Conservation (phyloP, 2,113 vertebrate species). For the Trogon melanurus region DNA sequence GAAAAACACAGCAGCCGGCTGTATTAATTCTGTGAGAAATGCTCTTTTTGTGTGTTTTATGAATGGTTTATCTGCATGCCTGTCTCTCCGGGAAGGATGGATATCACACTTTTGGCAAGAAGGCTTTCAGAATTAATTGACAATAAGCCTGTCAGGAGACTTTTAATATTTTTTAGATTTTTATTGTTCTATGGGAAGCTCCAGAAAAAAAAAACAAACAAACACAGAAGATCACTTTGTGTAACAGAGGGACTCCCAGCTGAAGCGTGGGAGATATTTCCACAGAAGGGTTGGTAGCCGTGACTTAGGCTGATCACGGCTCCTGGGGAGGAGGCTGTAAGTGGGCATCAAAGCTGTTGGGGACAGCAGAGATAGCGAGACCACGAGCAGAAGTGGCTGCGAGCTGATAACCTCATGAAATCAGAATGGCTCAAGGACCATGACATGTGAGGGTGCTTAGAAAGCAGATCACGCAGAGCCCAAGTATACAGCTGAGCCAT, state of each 20-base stretch:
- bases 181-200: neutral
- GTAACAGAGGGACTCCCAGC: neutral
- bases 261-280: fast-evolving
- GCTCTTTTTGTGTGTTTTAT: neutral
- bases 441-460: no score
- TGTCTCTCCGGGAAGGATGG: neutral
- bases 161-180: neutral
- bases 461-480: neutral
- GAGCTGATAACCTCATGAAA: neutral
- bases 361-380: neutral
- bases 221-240: neutral
- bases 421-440: neutral
- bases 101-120: neutral
- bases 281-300: neutral
- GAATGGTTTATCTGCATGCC: no score
- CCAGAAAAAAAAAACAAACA: no score
- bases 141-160: neutral
- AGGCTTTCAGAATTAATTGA: neutral
- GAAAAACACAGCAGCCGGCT: neutral
- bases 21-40: neutral
- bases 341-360: neutral
- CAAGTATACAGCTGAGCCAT: neutral
- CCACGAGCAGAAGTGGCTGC: neutral
- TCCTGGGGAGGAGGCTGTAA: neutral
- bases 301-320: fast-evolving